Evolutionary conservation across 2,113 vertebrate genomes (phyloP), one percentile per base, ranked within the genome.

Genomic region (Columbina picui): DNA sequence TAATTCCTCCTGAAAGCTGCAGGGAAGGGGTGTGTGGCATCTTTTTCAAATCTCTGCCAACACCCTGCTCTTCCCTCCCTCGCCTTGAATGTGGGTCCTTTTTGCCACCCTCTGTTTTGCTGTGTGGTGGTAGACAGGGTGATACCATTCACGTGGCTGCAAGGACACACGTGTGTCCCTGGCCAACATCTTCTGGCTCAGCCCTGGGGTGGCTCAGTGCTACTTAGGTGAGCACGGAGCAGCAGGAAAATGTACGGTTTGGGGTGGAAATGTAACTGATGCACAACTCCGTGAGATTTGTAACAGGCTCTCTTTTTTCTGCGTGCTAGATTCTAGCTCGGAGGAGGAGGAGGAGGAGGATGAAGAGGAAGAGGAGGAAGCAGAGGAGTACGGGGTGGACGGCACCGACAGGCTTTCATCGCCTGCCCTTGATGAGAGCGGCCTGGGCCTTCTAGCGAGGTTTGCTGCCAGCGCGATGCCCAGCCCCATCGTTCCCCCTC

Each of bases 391-490:
- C 27, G 98, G 98, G 50, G 95, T 96, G 6, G 98, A 98, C 1
- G 86, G 98, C 87, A 98, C 97, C 0, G 98, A 99, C 71, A 17
- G 97, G 94, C 93, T 99, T 78, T 91, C 98, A 29, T 95, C 98
- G 1, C 89, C 98, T 13, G 87, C 97, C 67, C 96, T 99, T 91
- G 99, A 99, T 36, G 99, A 99, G 97, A 99, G 99, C 0, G 99
- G 99, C 25, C 95, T 99, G 95, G 99, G 99, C 59, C 97, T 99
- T 55, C 97, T 99, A 93, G 99, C 99, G 1, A 98, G 99, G 89
- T 99, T 99, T 81, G 99, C 99, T 0, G 99, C 99, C 67, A 99
- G 98, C 0, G 99, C 99, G 0, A 97, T 99, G 95, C 99, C 98
- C 65, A 98, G 98, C 93, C 98, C 99, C 20, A 96, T 99, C 2